Conservation (phyloP, 2,797 vertebrate species). For the Xenopus petersii region DNA sequence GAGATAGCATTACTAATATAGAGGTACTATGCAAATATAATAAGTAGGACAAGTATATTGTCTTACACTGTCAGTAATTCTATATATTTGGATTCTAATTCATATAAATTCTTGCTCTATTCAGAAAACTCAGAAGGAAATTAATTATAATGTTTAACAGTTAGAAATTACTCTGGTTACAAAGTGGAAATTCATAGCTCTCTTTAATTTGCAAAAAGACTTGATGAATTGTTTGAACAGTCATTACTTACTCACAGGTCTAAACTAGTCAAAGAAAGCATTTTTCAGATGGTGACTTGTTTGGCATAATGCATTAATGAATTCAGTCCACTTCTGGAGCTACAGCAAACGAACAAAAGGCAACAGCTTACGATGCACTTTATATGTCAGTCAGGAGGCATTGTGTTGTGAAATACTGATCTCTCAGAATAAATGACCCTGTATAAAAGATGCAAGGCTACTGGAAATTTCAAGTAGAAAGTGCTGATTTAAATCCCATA, state of each 20-base stretch:
- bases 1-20: too few species aligned
- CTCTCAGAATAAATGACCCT: slow-evolving; percentile 38
- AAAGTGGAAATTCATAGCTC: slow-evolving; percentile 7
- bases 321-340: slow-evolving; percentile 1
- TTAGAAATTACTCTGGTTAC: slow-evolving; percentile 3
- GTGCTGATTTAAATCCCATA: slow-evolving; percentile 34
- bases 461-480: slow-evolving; percentile 23
- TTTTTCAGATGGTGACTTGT: slow-evolving; percentile 15
- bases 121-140: background rate
- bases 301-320: slow-evolving; percentile 13
- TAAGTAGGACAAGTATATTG: background rate
- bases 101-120: background rate
- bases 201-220: slow-evolving; percentile 14
- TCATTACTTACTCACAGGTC: slow-evolving; percentile 24
- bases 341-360: slow-evolving; percentile 5
- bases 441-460: slow-evolving; percentile 34
- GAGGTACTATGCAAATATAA: background rate
- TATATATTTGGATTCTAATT: slow-evolving; percentile 1
- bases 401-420: background rate
- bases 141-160: slow-evolving; percentile 23
- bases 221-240: slow-evolving; percentile 22
- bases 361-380: slow-evolving; percentile 29
- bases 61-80: background rate
- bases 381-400: slow-evolving; percentile 6
- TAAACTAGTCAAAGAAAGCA: background rate